phyloP scores from a whole-genome alignment of 2,888 invertebrate species.

The Psylliodes chrysocephalus region DNA sequence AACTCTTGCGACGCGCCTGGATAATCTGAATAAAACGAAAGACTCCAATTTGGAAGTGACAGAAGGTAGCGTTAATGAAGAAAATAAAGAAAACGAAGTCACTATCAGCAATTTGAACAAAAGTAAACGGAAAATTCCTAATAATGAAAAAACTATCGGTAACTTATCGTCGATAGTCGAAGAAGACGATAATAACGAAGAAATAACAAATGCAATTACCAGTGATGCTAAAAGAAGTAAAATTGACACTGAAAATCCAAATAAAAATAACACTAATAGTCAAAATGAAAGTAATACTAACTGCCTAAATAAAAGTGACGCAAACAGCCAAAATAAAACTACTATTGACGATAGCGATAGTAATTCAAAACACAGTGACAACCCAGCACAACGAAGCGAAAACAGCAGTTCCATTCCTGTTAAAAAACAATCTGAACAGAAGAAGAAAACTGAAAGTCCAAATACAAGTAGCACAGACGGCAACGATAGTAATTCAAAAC shows the following conservation, averaged over 20 bases:
- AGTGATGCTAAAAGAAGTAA: no score
- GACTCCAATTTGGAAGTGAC: conserved; percentile 8
- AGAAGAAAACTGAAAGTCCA: no score
- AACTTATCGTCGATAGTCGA: not conserved
- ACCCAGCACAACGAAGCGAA: no score
- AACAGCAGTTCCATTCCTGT: no score
- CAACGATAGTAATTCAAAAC: no score
- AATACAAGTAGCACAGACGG: no score
- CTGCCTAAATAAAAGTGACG: not conserved
- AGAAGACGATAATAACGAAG: not conserved
- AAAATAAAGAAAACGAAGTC: not conserved
- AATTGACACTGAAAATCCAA: no score
- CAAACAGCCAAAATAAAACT: no score
- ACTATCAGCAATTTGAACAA: not conserved
- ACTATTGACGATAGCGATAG: not conserved
- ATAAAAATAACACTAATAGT: no score
- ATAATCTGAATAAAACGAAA: not conserved
- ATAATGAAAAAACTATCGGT: not conserved
- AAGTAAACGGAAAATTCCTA: not conserved
- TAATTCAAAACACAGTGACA: no score
- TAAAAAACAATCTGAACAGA: no score
- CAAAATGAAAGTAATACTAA: not conserved
- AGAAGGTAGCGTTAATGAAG: not conserved
- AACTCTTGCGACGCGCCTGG: conserved; percentile 9
- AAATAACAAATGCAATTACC: no score